Percentiles rank a stretch among this genome's conserved stretches.
Evolutionary conservation across 2,113 vertebrate species (phyloP).

Genomic region (Rhinolophus ferrumequinum): DNA sequence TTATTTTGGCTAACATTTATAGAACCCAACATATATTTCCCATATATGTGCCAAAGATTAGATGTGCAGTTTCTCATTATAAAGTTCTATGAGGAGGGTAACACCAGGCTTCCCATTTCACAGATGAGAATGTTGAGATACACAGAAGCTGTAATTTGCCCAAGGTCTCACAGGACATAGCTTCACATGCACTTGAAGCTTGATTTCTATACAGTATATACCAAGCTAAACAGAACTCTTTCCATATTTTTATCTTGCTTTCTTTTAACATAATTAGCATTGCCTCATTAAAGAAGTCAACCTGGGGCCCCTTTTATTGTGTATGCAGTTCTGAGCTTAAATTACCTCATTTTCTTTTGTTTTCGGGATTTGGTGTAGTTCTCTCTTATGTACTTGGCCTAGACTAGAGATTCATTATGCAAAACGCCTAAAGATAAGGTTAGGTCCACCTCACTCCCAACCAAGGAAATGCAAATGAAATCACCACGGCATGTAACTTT

Average conservation of each 20-base stretch:
- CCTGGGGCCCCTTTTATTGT: not conserved
- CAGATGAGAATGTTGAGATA: not conserved
- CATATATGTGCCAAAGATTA: not conserved
- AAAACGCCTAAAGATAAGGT: not conserved
- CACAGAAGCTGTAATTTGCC: not conserved
- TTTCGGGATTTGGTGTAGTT: not conserved
- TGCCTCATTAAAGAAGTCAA: not conserved
- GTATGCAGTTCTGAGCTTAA: not conserved
- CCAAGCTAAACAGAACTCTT: not conserved
- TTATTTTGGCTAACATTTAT: not conserved
- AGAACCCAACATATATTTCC: not conserved
- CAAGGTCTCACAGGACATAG: not conserved
- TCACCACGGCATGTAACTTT: not conserved
- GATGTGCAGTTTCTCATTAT: not conserved
- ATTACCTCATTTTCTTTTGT: not conserved
- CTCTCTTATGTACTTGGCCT: not conserved
- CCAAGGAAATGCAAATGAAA: not conserved
- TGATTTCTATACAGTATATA: not conserved
- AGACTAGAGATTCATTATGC: not conserved
- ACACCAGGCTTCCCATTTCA: not conserved
- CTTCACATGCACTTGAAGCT: not conserved
- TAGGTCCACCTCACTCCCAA: not conserved
- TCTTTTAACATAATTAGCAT: slow-evolving; percentile 6
- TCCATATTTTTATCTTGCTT: not conserved
- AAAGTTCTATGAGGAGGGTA: not conserved